Base-by-base conservation (phyloP, 2,113 vertebrate genomes). In the Gallinago undulata region DNA sequence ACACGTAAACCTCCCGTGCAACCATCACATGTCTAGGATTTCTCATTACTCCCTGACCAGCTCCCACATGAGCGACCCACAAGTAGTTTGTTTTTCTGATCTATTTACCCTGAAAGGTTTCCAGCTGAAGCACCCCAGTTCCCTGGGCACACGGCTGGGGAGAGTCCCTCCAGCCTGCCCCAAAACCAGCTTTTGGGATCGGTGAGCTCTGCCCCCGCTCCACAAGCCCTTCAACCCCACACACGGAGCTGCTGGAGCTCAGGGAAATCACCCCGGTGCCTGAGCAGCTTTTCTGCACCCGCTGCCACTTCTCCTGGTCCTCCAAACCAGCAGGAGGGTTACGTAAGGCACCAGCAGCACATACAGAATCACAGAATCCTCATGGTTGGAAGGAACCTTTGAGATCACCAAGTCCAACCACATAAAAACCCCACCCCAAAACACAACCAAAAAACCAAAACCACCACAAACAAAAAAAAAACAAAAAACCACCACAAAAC, bases 261-360 rank as follows among this genome's bases (percentile, higher is more conserved):
- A 50, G 23, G 9, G 19, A 35, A 81, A 24, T 4, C 48, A 37
- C 1, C 24, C 2, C 4, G 9, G 90, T 1, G 17, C 55, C 6
- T 0, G 6, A 3, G 50, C 35, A 62, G 55, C 89, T 45, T 43
- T 64, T 50, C 63, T 10, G 77, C 45, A 14, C 31, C 2, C 21
- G 9, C 62, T 9, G 37, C 45, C n/a, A 16, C 53, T 39, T 37
- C 91, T 19, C 19, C 60, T 23, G 41, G 19, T n/a, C 48, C 62
- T 45, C 39, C 43, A 9, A 0, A 1, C 9, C 27, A 22, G 35
- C 51, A 1, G 0, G 7, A 50, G 59, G 64, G 74, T 5, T 7
- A 25, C 22, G n/a, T 6, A 19, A n/a, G 37, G 53, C 30, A 41
- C 55, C 55, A 47, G 60, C 55, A 60, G 57, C 24, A 66, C 33